Evolutionary conservation across 2,113 vertebrate species (phyloP), one percentile per base, ranked within the genome.

Genomic region (Dendrocopos noguchii): DNA sequence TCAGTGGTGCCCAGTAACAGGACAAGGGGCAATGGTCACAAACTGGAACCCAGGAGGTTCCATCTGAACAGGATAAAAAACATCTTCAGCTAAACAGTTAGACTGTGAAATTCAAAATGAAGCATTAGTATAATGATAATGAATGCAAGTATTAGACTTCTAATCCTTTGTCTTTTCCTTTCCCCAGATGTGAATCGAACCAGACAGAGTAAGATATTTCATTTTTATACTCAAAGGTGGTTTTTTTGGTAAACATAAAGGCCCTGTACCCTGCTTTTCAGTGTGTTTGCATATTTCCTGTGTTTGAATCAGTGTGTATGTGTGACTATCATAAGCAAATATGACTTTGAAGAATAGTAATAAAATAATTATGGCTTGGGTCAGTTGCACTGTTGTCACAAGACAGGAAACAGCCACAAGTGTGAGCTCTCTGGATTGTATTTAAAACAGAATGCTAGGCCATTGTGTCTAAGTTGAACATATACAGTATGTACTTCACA

Each of bases 151-250:
- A 27, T 14, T 33, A 42, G 19, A 44, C 84, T 93, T 47, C 3
- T 93, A 93, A 97, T 90, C 15, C 44, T 91, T 33, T 79, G 78
- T 93, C 78, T 93, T 47, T 10, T 96, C 95, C 66, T 92, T 61
- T 90, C 52, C 91, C 71, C 94, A 91, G 94, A 82, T 97, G 77
- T 34, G 95, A 97, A 93, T 70, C 95, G 42, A 96, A 95, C 94
- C 85, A 95, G 94, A 96, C 88, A 93, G 95, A 97, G 67, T 97
- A 97, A 97, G 95, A 93, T 55, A 7, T 79, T 96, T 95, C 93
- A 6, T 94, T 97, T 95, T 87, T 92, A 10, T 80, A 50, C 65
- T 93, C 61, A 73, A 64, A 83, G 5, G 3, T 39, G 39, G 39
- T 29, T 82, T 90, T 46, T 46, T 46, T 55, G 27, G 0, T 67